phyloP scores from a whole-genome alignment of 1,140 invertebrate species.

The Metaphire vulgaris region DNA sequence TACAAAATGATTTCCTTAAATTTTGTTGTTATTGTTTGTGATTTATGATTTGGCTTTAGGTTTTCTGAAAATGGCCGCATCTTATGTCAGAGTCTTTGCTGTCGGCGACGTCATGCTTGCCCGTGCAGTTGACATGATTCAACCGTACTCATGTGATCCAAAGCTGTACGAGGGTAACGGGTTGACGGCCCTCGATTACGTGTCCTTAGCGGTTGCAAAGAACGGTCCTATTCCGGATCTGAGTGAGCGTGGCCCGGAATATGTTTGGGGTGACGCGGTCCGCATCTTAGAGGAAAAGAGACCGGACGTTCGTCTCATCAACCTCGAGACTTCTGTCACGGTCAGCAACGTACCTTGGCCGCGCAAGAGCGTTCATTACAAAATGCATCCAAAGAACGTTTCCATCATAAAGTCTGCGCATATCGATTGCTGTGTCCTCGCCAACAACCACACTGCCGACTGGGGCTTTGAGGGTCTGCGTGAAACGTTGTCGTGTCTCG shows the following conservation, averaged over 20 bases:
- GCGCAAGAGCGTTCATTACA: slow-evolving; percentile 5
- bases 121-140: slow-evolving; percentile 17
- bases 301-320: slow-evolving; percentile 9
- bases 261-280: slow-evolving; percentile 14
- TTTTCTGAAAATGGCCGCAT: not conserved
- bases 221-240: not conserved
- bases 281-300: not conserved
- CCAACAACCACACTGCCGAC: slow-evolving; percentile 19
- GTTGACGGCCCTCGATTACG: slow-evolving; percentile 1
- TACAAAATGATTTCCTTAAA: no score
- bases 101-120: slow-evolving; percentile 14
- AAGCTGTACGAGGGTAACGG: slow-evolving; percentile 11
- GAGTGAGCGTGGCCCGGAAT: not conserved
- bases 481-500: not conserved
- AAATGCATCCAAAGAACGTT: slow-evolving; percentile 15
- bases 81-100: not conserved
- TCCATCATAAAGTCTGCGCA: not conserved
- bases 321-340: slow-evolving; percentile 6
- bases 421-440: slow-evolving; percentile 10
- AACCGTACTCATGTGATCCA: slow-evolving; percentile 3
- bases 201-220: not conserved
- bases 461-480: slow-evolving; percentile 5
- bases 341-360: slow-evolving; percentile 4
- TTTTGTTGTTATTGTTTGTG: no score
- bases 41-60: no score